Base-by-base conservation (phyloP, 2,797 vertebrate species). In the Gouania willdenowi region DNA sequence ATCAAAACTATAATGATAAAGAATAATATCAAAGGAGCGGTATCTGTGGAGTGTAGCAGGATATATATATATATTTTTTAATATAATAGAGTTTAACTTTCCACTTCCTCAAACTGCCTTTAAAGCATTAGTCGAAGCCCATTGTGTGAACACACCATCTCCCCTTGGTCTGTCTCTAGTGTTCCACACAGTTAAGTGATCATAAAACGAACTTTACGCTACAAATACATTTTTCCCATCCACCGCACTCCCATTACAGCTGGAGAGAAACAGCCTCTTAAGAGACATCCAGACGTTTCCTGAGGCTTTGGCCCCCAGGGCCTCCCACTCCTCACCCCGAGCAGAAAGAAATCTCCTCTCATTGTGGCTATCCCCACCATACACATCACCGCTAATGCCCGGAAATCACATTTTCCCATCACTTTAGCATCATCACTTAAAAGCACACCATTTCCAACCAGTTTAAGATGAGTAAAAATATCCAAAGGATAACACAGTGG, bases 321-420 rank as follows among this genome's bases (percentile, higher is more conserved):
- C 75, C 66, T 76, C 48, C 60, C 54, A 60, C 46, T 53, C 67
- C 75, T 72, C 44, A 41, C 77, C 76, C 58, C 58, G 54, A 78
- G 74, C 69, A 76, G 67, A 75, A 81, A 69, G 66, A 68, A 84
- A 75, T 79, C 76, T 69, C 48, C 64, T 70, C 59, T 67, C 61
- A 75, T 62, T 21, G 43, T 52, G 38, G 67, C 79, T 57, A 70
- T 59, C 76, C 39, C 23, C 36, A 57, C 62, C 60, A 44, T 60
- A 75, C 72, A 79, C 70, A 79, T 82, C 78, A 70, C 61, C 47
- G 59, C 79, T 88, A 86, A 88, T 88, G 88, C 75, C 71, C 63
- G 61, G 39, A 77, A 90, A 89, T 89, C 76, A 73, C 85, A 88
- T 90, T 90, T 87, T 41, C 71, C 71, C 66, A 75, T 86, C 78